These are phyloP conservation scores for Tethea ocularis DNA, from an alignment of 2,888 invertebrate genomes.

Conservation along the genomic window DNA sequence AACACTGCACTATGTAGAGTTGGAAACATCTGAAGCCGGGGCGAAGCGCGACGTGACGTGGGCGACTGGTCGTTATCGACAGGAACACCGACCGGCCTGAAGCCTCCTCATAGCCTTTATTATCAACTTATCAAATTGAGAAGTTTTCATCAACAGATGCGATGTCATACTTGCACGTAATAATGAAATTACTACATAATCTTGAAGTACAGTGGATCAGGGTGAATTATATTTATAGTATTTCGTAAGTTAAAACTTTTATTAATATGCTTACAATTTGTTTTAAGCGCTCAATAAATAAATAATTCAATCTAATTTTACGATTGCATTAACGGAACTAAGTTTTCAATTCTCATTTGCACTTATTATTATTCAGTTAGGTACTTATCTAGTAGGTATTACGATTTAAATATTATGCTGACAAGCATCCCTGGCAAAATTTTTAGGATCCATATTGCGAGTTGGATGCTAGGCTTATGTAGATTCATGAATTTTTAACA, in stretches of 20 bases:
- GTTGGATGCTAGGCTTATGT: constrained; percentile 38
- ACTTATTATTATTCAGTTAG: too few relatives aligned
- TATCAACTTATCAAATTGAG: background rate
- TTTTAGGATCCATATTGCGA: constrained; percentile 24
- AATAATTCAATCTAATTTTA: too few relatives aligned
- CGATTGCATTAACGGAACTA: too few relatives aligned
- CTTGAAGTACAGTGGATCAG: too few relatives aligned
- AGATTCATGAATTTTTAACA: constrained; percentile 59
- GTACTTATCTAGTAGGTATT: background rate
- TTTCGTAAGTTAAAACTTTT: too few relatives aligned
- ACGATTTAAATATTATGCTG: background rate
- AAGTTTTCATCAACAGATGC: background rate
- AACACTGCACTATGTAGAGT: constrained; percentile 18
- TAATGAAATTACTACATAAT: too few relatives aligned
- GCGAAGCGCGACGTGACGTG: background rate
- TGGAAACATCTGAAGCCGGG: background rate
- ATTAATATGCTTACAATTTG: too few relatives aligned
- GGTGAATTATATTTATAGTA: too few relatives aligned
- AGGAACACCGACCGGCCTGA: constrained; percentile 22
- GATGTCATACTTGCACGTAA: background rate
- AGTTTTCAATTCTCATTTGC: too few relatives aligned
- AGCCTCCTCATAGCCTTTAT: background rate
- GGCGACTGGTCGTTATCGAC: constrained; percentile 30
- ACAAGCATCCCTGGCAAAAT: background rate
- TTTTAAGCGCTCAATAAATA: too few relatives aligned